These are phyloP conservation scores for Hydropsyche tenuis DNA, from an alignment of 1,140 invertebrate genomes.

Conservation along the genomic window DNA sequence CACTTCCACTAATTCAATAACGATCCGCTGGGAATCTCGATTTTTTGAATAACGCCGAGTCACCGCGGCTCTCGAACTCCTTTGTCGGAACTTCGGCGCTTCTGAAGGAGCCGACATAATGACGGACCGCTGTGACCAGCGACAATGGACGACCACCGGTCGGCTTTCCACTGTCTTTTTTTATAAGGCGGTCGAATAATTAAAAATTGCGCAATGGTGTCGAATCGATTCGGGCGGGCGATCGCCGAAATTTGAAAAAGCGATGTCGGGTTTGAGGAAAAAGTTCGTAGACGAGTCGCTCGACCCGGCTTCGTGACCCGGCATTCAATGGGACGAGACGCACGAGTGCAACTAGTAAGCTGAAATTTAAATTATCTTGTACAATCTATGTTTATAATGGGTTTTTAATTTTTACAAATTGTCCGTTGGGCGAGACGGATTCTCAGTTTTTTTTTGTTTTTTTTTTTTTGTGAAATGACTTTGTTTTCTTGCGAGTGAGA, in stretches of 20 bases:
- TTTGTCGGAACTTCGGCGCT: constrained; percentile 39
- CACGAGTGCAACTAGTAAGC: not conserved
- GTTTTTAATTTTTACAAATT: too few species aligned
- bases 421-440: not conserved
- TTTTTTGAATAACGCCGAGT: constrained; percentile 45
- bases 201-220: constrained; percentile 9
- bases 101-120: constrained; percentile 40
- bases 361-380: too few species aligned
- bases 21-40: constrained; percentile 44
- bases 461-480: too few species aligned
- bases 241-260: not conserved
- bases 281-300: not conserved
- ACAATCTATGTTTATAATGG: too few species aligned
- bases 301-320: not conserved
- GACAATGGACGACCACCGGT: constrained; percentile 10
- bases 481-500: too few species aligned
- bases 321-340: not conserved
- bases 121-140: constrained; percentile 35
- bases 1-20: constrained; percentile 50
- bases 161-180: not conserved
- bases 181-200: too few species aligned
- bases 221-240: not conserved
- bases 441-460: not conserved
- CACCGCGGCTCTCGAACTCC: constrained; percentile 32
- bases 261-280: not conserved